These are phyloP conservation scores for Tachycineta bicolor DNA, from an alignment of 2,113 vertebrate species.

Conservation along the genomic window DNA sequence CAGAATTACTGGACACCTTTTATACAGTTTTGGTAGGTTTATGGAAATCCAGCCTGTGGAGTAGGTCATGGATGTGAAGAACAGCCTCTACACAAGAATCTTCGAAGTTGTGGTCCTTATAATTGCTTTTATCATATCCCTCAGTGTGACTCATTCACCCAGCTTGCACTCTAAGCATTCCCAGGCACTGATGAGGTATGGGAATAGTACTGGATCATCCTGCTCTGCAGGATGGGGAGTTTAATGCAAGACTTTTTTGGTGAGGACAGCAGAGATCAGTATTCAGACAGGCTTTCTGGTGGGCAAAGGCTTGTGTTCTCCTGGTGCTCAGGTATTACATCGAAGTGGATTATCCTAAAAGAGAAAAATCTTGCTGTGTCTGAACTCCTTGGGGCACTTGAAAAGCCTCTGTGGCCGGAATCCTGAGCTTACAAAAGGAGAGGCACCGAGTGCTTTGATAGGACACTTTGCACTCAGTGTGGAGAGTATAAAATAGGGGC, in stretches of 20 bases:
- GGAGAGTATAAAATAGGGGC: not conserved
- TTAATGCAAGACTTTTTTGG: not conserved
- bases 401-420: not conserved
- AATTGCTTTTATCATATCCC: not conserved
- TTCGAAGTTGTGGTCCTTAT: not conserved
- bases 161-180: not conserved
- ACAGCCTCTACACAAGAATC: not conserved
- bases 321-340: not conserved
- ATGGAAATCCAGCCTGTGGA: not conserved
- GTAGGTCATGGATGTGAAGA: not conserved
- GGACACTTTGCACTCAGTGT: not conserved
- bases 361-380: not conserved
- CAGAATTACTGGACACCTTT: not conserved
- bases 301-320: not conserved
- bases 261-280: not conserved
- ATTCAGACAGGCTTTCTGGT: not conserved
- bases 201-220: not conserved
- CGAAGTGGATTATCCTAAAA: not conserved
- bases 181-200: not conserved
- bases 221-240: not conserved
- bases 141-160: not conserved
- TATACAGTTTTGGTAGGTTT: not conserved
- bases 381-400: not conserved
- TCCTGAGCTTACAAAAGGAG: not conserved
- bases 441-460: not conserved